Percentiles rank a stretch among this genome's conserved stretches.
These are phyloP conservation scores for Anodontia alba DNA, from an alignment of 2,888 invertebrate genomes.

Conservation along the genomic window DNA sequence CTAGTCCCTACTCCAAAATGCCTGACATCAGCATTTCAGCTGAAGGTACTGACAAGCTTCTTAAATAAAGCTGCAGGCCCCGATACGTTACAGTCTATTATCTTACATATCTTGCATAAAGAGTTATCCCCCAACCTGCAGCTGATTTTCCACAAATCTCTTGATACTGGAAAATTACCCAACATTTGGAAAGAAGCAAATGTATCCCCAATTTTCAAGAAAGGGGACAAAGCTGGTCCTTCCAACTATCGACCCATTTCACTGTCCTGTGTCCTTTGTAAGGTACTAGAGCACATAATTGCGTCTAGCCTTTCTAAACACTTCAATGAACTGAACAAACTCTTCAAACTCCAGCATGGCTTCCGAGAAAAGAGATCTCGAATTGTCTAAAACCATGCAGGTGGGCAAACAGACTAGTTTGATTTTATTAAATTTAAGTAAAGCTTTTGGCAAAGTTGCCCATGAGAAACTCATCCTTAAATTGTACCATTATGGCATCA, in stretches of 20 bases:
- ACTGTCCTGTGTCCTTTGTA: neutral
- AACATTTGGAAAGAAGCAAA: neutral
- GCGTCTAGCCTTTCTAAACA: too few relatives aligned
- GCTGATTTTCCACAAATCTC: neutral
- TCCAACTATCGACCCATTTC: neutral
- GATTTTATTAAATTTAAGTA: neutral
- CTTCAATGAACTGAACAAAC: too few relatives aligned
- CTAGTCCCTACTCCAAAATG: neutral
- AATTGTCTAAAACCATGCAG: neutral
- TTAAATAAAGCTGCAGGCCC: neutral
- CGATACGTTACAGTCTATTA: too few relatives aligned
- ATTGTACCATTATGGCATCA: neutral
- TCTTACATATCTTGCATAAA: too few relatives aligned
- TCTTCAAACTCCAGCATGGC: neutral
- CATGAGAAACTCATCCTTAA: neutral
- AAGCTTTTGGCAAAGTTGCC: conserved; percentile 2
- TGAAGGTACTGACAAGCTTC: neutral
- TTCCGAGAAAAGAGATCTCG: neutral
- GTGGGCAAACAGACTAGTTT: neutral
- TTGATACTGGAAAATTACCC: neutral
- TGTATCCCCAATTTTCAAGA: neutral
- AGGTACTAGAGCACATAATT: too few relatives aligned
- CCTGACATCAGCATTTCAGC: neutral
- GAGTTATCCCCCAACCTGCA: neutral
- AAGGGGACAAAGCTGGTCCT: neutral